A percentile compares a stretch with the other conserved stretches of the same genome.
Conservation (phyloP, 2,113 vertebrate genomes). For the Brachirus orientalis region DNA sequence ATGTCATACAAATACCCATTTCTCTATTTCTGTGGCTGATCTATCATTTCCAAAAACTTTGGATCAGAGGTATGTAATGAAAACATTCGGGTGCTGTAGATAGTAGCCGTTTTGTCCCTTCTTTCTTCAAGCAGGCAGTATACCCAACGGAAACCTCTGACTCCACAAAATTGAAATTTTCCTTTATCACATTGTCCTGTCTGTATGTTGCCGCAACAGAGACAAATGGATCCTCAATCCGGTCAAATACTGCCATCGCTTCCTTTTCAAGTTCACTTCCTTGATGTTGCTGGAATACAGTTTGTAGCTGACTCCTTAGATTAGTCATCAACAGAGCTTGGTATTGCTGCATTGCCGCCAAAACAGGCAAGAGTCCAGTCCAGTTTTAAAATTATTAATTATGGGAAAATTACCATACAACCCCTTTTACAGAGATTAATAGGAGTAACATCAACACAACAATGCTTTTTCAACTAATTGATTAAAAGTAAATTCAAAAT, state of each 20-base stretch:
- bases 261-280: constrained; percentile 34
- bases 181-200: constrained; percentile 21
- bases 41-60: background rate
- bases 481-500: no score
- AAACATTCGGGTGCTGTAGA: constrained; percentile 3
- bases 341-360: constrained; percentile 25
- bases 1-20: no score
- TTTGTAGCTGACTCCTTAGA: constrained; percentile 25
- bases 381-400: constrained; percentile 5
- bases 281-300: constrained; percentile 20
- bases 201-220: constrained; percentile 28
- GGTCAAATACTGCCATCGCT: constrained; percentile 14
- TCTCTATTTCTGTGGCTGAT: no score
- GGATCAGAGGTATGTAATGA: constrained; percentile 10
- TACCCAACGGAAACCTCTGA: constrained; percentile 22
- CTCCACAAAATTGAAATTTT: constrained; percentile 22
- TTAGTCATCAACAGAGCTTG: constrained; percentile 16
- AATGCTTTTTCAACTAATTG: no score
- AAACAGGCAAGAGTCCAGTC: no score
- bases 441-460: no score
- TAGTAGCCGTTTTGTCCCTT: constrained; percentile 2
- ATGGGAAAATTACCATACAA: no score
- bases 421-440: no score
- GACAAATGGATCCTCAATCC: constrained; percentile 22
- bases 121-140: constrained; percentile 1